Conservation (phyloP, 1,140 invertebrate genomes). For the Ceratoteleas bidentatus region DNA sequence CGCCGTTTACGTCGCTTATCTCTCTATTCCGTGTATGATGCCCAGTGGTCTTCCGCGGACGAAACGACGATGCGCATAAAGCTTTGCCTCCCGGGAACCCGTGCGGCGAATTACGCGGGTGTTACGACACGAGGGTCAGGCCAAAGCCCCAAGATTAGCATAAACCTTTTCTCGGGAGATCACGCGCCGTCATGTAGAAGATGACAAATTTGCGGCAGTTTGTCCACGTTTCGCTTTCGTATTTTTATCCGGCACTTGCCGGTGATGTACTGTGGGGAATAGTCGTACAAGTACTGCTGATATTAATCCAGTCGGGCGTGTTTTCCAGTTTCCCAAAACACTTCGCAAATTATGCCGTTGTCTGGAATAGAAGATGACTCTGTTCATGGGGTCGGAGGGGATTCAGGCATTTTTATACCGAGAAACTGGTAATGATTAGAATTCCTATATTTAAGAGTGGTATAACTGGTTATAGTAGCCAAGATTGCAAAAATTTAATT, state of each 20-base stretch:
- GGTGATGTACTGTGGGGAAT: neutral
- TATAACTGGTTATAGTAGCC: too few species aligned
- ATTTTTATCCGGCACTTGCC: neutral
- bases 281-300: neutral
- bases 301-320: neutral
- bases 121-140: conserved; percentile 35
- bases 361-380: too few species aligned
- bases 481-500: too few species aligned
- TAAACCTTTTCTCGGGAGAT: conserved; percentile 52
- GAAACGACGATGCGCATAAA: conserved; percentile 59
- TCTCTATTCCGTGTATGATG: conserved; percentile 48
- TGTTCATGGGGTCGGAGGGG: too few species aligned
- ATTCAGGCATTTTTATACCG: too few species aligned
- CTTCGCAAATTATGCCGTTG: too few species aligned
- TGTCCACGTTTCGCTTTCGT: conserved; percentile 16
- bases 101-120: conserved; percentile 37
- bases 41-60: neutral
- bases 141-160: conserved; percentile 48
- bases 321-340: too few species aligned
- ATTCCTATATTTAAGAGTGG: too few species aligned
- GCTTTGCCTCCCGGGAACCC: conserved; percentile 47
- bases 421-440: too few species aligned
- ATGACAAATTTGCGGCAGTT: conserved; percentile 21
- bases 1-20: conserved; percentile 51
- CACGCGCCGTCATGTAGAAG: conserved; percentile 18